Evolutionary conservation across 2,113 vertebrate species (phyloP), one percentile per base, ranked within the genome.

Genomic region (Indicator indicator): DNA sequence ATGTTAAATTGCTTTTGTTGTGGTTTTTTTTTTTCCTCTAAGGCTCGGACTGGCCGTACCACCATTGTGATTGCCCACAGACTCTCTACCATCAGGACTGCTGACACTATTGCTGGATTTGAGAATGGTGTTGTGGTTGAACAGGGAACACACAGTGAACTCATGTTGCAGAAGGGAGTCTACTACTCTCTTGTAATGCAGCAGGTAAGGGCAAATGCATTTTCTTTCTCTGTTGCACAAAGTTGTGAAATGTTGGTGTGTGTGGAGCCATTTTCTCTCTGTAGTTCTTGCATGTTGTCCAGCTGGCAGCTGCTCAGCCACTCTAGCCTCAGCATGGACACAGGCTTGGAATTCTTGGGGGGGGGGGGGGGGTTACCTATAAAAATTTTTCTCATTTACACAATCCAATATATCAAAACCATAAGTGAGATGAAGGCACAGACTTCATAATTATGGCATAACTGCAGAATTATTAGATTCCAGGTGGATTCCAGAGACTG

Each of bases 51-150:
- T 88, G 98, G 98, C 4, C 97, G 97, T 21, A 98, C 98, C n/a
- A 98, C 98, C 17, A 98, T 98, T 76, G 97, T 98, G 83, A 98
- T 98, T 83, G 98, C 98, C 82, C 98, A 98, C 78, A 97, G 98
- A 8, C 88, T 98, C 42, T 98, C 98, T 6, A 98, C 98, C 23
- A 96, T 98, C 88, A 97, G 96, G 54, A 97, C 97, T 24, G 98
- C 98, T 58, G 98, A 98, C 89, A 91, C 98, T 28, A 98, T 98
- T 65, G 98, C 97, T 68, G 97, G 96, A 1, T 97, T 98, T 95
- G 95, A 97, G 36, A 97, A 98, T 8, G 98, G 98, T 1, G 4
- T 96, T 1, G 87, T 98, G 38, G 95, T 97, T 63, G 98, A 98
- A 70, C 97, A 97, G 36, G 98, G 98, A 56, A 97, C 95, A 1